Evolutionary conservation across 2,888 invertebrate species (phyloP).

Genomic region (Acanthoscelides obtectus): DNA sequence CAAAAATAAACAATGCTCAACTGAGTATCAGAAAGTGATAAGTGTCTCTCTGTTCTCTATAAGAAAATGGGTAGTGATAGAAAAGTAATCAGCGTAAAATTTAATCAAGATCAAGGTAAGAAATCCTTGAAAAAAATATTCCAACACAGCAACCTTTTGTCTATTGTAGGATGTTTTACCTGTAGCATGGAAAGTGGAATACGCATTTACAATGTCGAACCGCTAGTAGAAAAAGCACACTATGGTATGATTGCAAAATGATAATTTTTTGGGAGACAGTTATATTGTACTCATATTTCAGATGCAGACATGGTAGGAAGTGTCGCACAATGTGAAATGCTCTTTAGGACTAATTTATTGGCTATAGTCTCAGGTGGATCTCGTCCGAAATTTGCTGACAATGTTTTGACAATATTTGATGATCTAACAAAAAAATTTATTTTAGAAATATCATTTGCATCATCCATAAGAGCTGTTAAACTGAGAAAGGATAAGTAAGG

Average conservation of each 20-base stretch:
- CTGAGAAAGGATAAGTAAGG: slow-evolving; percentile 71
- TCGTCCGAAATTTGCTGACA: slow-evolving; percentile 73
- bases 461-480: slow-evolving; percentile 69
- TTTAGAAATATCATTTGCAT: slow-evolving; percentile 73
- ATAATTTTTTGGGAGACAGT: too few species aligned
- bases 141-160: slow-evolving; percentile 1
- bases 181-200: slow-evolving; percentile 83
- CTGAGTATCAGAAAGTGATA: background rate
- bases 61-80: slow-evolving; percentile 46
- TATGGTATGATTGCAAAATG: slow-evolving; percentile 50
- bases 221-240: slow-evolving; percentile 74
- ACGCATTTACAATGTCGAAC: slow-evolving; percentile 84
- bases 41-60: background rate
- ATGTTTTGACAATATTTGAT: slow-evolving; percentile 75
- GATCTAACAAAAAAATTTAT: slow-evolving; percentile 69
- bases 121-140: background rate
- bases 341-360: slow-evolving; percentile 78
- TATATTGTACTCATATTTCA: too few species aligned
- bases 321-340: slow-evolving; percentile 77
- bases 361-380: slow-evolving; percentile 75
- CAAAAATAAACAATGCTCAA: background rate
- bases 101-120: slow-evolving; percentile 78
- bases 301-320: slow-evolving; percentile 74
- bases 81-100: slow-evolving; percentile 62
- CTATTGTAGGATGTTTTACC: slow-evolving; percentile 70